Evolutionary conservation across 2,113 vertebrate species (phyloP), one percentile per base, ranked within the genome.

Genomic region (Eurystomus gularis): DNA sequence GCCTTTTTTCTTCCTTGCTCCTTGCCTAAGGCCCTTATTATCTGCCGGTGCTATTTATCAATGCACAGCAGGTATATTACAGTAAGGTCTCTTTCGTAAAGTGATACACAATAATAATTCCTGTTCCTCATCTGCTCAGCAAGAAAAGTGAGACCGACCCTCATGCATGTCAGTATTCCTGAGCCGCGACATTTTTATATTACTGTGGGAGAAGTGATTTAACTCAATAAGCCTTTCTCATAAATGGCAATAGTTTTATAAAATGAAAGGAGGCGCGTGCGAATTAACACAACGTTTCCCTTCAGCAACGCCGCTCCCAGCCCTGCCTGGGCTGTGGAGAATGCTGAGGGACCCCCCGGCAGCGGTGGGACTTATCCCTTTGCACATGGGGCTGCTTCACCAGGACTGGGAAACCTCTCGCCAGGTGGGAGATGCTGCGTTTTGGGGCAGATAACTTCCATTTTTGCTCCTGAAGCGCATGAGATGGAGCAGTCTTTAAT

Each of bases 21-120:
- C 66, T 76, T 39, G 83, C 95, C 95, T 60, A 82, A 58, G 66
- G 94, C 82, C 88, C 96, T 93, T 69, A 94, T 90, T 95, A 92
- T 96, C 88, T 75, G 71, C 89, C n/a, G 62, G 51, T n/a, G 82
- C 94, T 87, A 78, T 96, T 96, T 91, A 92, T 94, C 96, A 90
- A 75, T 42, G 78, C 91, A 13, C 79, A 73, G 91, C 96, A 96
- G 97, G 96, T 95, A 40, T 60, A 90, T 96, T 91, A 86, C 94
- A 39, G 54, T 58, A 51, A 90, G 75, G 87, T 88, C 85, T 94
- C 92, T 48, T 73, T 80, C 0, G 15, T 91, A 83, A 95, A 96
- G 94, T 71, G 39, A 90, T 51, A 64, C 48, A 16, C 83, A 92
- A 72, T 90, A 69, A 88, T 94, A 86, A n/a, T 76, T 82, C 69